Evolutionary conservation across 2,113 vertebrate species (phyloP).

Genomic region (Xiphorhynchus elegans): DNA sequence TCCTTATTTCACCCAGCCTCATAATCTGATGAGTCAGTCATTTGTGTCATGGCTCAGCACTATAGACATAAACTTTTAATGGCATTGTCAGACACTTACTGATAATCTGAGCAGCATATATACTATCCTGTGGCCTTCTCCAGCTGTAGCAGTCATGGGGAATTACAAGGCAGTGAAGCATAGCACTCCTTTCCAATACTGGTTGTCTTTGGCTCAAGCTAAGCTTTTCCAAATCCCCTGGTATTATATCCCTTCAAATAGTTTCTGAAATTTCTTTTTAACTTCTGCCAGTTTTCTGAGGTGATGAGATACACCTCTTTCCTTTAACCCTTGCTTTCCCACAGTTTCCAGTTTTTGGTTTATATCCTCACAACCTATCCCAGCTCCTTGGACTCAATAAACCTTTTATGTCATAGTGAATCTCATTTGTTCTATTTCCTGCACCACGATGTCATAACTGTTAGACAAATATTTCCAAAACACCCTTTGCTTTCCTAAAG

Average conservation of each 20-base stretch:
- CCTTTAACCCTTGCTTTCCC: not conserved
- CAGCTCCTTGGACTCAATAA: not conserved
- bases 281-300: not conserved
- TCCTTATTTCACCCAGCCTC: constrained; percentile 46
- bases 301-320: not conserved
- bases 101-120: not conserved
- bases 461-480: not conserved
- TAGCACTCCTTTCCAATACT: not conserved
- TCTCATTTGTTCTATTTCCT: not conserved
- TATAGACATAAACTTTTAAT: constrained; percentile 22
- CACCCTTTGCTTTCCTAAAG: not conserved
- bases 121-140: not conserved
- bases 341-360: not conserved
- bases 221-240: not conserved
- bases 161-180: constrained; percentile 8
- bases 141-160: not conserved
- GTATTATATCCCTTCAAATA: not conserved
- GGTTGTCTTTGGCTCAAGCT: constrained; percentile 26
- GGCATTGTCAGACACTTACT: constrained; percentile 16
- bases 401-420: not conserved
- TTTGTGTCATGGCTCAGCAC: constrained; percentile 53
- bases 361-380: not conserved
- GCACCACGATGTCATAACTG: not conserved
- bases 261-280: not conserved
- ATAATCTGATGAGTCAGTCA: constrained; percentile 29